Percentiles rank a stretch among this genome's conserved stretches.
Conservation (phyloP, 2,113 vertebrate genomes). For the Carettochelys insculpta region DNA sequence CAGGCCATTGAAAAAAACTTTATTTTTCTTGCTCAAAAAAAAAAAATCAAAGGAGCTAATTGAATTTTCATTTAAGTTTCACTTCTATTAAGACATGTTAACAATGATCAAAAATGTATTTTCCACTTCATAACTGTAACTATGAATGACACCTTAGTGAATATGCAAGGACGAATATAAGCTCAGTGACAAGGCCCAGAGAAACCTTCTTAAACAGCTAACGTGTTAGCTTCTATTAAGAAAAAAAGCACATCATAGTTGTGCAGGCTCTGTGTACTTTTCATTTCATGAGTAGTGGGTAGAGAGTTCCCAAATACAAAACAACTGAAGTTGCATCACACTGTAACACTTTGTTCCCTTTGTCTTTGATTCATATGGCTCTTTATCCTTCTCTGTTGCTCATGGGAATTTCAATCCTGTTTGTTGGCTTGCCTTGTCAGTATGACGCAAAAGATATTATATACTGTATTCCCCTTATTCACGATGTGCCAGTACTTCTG, state of each 20-base stretch:
- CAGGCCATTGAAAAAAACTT: neutral
- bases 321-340: conserved; percentile 32
- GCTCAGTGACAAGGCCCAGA: neutral
- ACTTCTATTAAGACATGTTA: neutral
- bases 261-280: conserved; percentile 45
- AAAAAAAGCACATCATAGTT: neutral
- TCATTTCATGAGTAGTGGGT: conserved; percentile 29
- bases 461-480: neutral
- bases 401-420: conserved; percentile 41
- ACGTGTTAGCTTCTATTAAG: neutral
- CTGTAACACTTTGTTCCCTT: conserved; percentile 63
- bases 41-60: neutral
- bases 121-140: neutral
- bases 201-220: neutral
- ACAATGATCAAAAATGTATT: neutral
- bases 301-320: conserved; percentile 65
- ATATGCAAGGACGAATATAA: neutral
- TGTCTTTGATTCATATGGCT: conserved; percentile 43
- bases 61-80: neutral
- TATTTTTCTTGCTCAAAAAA: neutral
- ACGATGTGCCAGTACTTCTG: conserved; percentile 29
- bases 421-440: conserved; percentile 6
- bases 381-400: conserved; percentile 17
- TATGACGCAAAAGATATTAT: conserved; percentile 42
- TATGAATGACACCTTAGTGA: neutral